phyloP scores from a whole-genome alignment of 2,797 vertebrate genomes.

The Poeciliopsis turneri region DNA sequence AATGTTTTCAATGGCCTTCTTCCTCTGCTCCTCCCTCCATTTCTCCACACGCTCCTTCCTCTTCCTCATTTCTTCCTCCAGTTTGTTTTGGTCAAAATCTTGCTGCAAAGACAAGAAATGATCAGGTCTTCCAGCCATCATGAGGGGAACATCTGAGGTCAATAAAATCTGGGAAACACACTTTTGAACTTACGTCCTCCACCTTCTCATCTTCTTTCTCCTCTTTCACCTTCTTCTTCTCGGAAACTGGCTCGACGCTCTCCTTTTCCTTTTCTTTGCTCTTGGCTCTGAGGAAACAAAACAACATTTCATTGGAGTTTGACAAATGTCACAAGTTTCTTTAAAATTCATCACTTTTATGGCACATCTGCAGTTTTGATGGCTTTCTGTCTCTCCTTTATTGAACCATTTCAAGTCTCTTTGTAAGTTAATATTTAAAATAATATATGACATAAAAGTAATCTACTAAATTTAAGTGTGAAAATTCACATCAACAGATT shows the following conservation, averaged over 20 bases:
- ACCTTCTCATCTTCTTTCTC: conserved; percentile 97
- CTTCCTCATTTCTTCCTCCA: conserved; percentile 99
- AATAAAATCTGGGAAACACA: not conserved
- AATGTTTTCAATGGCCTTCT: conserved; percentile 97
- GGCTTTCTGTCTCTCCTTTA: not conserved
- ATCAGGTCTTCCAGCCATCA: not conserved
- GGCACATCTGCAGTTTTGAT: not conserved
- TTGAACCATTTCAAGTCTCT: not conserved
- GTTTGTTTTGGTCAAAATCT: conserved; percentile 99
- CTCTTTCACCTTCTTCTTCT: conserved; percentile 97
- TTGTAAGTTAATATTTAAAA: not conserved
- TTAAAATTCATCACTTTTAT: not conserved
- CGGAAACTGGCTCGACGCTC: conserved; percentile 83
- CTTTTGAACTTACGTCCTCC: conserved; percentile 84
- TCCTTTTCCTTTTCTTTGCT: conserved; percentile 97
- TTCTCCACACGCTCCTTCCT: conserved; percentile 98
- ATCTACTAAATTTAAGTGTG: not conserved
- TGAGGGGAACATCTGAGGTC: not conserved
- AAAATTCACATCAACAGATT: not conserved
- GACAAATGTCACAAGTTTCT: not conserved
- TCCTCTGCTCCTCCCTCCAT: conserved; percentile 97
- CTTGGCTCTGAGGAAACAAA: conserved; percentile 74
- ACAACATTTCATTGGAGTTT: not conserved
- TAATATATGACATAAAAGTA: not conserved
- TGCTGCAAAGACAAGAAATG: conserved; percentile 60